These are phyloP conservation scores for Ennomos quercinarius DNA, from an alignment of 2,888 invertebrate species.

Conservation along the genomic window DNA sequence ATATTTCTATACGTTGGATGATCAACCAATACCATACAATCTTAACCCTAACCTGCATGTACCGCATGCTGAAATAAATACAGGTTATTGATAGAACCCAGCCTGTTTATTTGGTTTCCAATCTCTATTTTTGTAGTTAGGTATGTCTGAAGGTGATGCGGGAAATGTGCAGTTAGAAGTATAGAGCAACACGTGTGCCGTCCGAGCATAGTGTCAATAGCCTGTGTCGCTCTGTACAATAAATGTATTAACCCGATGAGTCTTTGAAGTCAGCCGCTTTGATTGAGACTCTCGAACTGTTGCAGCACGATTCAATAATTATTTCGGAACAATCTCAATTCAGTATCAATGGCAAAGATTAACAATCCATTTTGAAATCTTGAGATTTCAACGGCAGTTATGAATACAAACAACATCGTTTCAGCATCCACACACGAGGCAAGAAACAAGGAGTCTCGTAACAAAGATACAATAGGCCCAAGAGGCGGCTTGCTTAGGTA, in stretches of 20 bases:
- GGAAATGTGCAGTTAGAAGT: conserved; percentile 31
- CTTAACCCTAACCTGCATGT: too few species aligned
- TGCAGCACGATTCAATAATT: background rate
- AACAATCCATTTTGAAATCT: conserved; percentile 6
- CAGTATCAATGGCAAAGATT: conserved; percentile 14
- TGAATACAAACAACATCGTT: conserved; percentile 33
- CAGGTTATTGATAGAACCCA: background rate
- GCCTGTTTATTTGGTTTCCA: conserved; percentile 8
- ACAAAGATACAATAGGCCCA: conserved; percentile 45
- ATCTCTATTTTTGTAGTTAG: conserved; percentile 4
- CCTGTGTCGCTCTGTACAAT: background rate
- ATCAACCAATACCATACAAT: too few species aligned
- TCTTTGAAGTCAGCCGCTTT: background rate
- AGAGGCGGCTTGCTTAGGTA: conserved; percentile 41
- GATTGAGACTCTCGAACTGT: background rate
- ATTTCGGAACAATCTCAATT: background rate
- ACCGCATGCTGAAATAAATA: too few species aligned
- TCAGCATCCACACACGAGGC: conserved; percentile 32
- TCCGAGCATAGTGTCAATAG: conserved; percentile 8
- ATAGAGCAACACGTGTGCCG: conserved; percentile 32
- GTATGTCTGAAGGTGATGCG: conserved; percentile 3
- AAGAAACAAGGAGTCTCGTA: conserved; percentile 40
- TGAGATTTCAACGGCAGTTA: conserved; percentile 16
- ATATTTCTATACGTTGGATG: too few species aligned
- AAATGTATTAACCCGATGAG: background rate